Evolutionary conservation across 92 coral and sea anemone genomes (phyloP), one percentile per base, ranked within the genome.

Genomic region (Heliopora coerulea): DNA sequence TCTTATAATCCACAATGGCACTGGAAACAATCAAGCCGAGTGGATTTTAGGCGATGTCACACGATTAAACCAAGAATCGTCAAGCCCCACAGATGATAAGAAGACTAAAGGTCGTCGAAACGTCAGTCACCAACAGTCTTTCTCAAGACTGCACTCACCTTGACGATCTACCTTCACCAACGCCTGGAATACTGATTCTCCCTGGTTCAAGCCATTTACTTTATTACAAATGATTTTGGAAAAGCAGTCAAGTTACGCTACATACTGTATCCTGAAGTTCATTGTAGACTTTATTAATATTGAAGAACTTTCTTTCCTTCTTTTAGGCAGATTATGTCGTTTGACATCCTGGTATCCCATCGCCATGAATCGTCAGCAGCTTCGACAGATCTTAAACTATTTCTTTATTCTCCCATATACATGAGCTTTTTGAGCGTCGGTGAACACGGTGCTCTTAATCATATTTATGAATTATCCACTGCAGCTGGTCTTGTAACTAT

Each of bases 261-360:
- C n/a, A n/a, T n/a, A n/a, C n/a, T n/a, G n/a, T n/a, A n/a, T n/a
- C n/a, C n/a, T n/a, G n/a, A n/a, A n/a, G n/a, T n/a, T n/a, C n/a
- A n/a, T n/a, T n/a, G n/a, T n/a, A n/a, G n/a, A n/a, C n/a, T n/a
- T n/a, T n/a, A n/a, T n/a, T n/a, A n/a, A n/a, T 12, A 23, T 56
- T 5, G 62, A 23, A n/a, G 62, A 23, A 56, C 62, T 18, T 52
- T 52, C 23, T 23, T 10, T 56, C 23, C 11, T 56, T 56, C 28
- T 59, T 10, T 39, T 30, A 59, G 65, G 37, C 65, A 59, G 28
- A 28, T 39, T 27, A 24, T 27, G 65, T 59, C 65, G 33, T 59
- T 59, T 28, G 65, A 25, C 28, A 39, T 59, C 34, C 39, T 24
- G 28, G n/a, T 59, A 59, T 59, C 27, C 8, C 65, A 59, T 37